Evolutionary conservation across 1,140 invertebrate species (phyloP).

Genomic region (Plodia interpunctella): DNA sequence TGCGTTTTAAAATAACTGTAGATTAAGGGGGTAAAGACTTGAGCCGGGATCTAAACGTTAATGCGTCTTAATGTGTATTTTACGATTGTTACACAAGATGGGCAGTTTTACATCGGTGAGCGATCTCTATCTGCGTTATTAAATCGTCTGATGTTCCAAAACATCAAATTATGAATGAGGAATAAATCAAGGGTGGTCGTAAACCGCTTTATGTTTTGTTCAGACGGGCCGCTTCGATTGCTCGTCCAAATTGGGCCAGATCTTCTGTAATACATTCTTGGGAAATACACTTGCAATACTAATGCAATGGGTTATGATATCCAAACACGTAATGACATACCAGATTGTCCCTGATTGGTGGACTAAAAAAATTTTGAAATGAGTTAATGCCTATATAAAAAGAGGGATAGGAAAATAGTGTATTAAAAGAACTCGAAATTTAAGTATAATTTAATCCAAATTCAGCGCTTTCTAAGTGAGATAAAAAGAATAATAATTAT

Average conservation of each 20-base stretch:
- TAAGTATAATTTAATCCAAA: no score
- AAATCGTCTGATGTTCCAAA: conserved; percentile 68
- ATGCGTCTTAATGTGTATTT: conserved; percentile 75
- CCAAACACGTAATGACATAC: no score
- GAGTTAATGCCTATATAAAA: no score
- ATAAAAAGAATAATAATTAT: no score
- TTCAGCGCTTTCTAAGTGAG: no score
- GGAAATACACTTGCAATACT: neutral
- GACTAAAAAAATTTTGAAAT: no score
- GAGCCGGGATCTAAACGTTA: conserved; percentile 50
- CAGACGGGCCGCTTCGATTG: conserved; percentile 51
- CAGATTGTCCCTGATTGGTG: no score
- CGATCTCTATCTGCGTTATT: conserved; percentile 69
- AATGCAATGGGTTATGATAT: neutral
- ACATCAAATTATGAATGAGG: conserved; percentile 72
- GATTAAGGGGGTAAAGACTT: conserved; percentile 66
- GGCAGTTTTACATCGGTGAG: conserved; percentile 64
- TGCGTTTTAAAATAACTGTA: conserved; percentile 70
- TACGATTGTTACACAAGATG: conserved; percentile 72
- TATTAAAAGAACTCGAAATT: no score
- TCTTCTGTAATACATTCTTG: conserved; percentile 48
- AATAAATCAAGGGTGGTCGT: conserved; percentile 72
- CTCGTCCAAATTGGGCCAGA: conserved; percentile 59
- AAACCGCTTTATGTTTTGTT: conserved; percentile 72
- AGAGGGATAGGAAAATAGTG: no score